A percentile compares a stretch with the other conserved stretches of the same genome.
Evolutionary conservation across 2,113 vertebrate genomes (phyloP).

Genomic region (Paracanthobrama guichenoti): DNA sequence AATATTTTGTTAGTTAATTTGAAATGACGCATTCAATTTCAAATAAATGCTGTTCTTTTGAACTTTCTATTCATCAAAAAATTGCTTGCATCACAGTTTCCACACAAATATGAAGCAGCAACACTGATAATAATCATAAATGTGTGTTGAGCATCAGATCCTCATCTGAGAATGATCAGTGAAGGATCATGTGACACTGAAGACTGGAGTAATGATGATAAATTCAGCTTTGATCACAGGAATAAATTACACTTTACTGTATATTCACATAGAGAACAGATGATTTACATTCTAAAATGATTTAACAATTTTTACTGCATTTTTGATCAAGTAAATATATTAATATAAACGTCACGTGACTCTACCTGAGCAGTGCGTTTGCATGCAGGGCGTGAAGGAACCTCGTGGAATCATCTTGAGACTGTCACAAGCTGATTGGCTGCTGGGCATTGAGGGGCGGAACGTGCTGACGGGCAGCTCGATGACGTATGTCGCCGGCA

Average conservation of each 20-base stretch:
- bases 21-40: no score
- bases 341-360: no score
- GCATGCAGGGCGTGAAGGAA: slow-evolving; percentile 59
- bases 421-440: slow-evolving; percentile 54
- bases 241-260: not conserved
- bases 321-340: not conserved
- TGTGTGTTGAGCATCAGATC: not conserved
- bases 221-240: not conserved
- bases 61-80: no score
- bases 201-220: not conserved
- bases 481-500: slow-evolving; percentile 84
- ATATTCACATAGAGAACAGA: not conserved
- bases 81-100: no score
- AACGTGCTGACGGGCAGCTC: slow-evolving; percentile 73
- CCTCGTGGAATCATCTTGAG: slow-evolving; percentile 54
- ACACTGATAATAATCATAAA: not conserved
- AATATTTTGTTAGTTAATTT: no score
- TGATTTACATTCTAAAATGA: accelerated
- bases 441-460: slow-evolving; percentile 56
- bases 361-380: slow-evolving; percentile 64
- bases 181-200: not conserved
- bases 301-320: not conserved
- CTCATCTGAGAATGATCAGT: not conserved
- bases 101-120: no score
- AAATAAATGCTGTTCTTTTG: no score